Evolutionary conservation across 2,888 invertebrate species (phyloP).

Genomic region (Ophion slaviceki): DNA sequence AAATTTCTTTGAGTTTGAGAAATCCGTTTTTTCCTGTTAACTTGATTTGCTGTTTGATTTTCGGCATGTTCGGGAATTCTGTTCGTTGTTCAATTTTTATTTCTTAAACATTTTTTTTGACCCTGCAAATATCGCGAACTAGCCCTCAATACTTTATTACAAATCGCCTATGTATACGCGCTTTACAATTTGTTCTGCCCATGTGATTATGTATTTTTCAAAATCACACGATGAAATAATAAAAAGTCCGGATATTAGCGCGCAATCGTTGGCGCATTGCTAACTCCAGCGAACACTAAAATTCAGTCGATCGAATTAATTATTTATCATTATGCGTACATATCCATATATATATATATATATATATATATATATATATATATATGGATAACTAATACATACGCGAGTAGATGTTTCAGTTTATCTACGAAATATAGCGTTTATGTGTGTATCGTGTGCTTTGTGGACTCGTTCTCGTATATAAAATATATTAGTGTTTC

Average conservation of each 20-base stretch:
- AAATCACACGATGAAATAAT: not conserved
- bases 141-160: slow-evolving; percentile 39
- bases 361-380: slow-evolving; percentile 16
- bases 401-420: slow-evolving; percentile 39
- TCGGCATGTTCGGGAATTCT: slow-evolving; percentile 45
- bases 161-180: slow-evolving; percentile 20
- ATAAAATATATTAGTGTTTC: slow-evolving; percentile 64
- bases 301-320: slow-evolving; percentile 56
- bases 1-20: slow-evolving; percentile 16
- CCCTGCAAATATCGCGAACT: slow-evolving; percentile 45
- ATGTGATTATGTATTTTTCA: not conserved
- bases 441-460: slow-evolving; percentile 53
- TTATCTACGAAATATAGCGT: slow-evolving; percentile 48
- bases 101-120: slow-evolving; percentile 4
- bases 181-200: slow-evolving; percentile 14
- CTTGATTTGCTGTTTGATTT: slow-evolving; percentile 24
- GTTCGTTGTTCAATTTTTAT: slow-evolving; percentile 61
- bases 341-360: slow-evolving; percentile 20
- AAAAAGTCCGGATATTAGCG: slow-evolving; percentile 3
- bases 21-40: slow-evolving; percentile 23
- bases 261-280: slow-evolving; percentile 40
- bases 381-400: slow-evolving; percentile 18
- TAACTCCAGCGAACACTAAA: slow-evolving; percentile 44
- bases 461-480: slow-evolving; percentile 58
- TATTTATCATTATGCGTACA: slow-evolving; percentile 32